Evolutionary conservation across 2,797 vertebrate genomes (phyloP).

Genomic region (Knipowitschia caucasica): DNA sequence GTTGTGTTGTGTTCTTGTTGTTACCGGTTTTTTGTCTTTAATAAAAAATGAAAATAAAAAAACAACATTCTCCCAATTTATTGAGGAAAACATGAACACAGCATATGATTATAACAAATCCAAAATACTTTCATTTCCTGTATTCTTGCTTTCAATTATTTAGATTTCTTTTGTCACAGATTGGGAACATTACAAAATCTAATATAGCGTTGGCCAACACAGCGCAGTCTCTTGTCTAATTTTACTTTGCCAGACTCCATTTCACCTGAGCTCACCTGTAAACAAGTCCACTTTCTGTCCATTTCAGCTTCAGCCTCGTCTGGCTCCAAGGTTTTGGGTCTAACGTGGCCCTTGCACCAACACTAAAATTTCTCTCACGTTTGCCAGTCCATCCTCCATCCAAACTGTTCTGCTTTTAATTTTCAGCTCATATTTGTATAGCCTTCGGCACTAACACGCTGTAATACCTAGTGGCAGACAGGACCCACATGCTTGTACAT

Average conservation of each 20-base stretch:
- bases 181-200: neutral
- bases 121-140: neutral
- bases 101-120: neutral
- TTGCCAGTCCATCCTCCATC: constrained; percentile 57
- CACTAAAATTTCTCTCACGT: constrained; percentile 65
- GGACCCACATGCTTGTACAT: constrained; percentile 60
- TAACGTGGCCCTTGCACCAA: constrained; percentile 27
- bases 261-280: neutral
- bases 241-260: neutral
- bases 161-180: neutral
- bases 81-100: neutral
- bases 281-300: neutral
- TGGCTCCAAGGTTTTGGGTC: constrained; percentile 38
- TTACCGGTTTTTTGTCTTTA: too few relatives aligned
- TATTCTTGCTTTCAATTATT: neutral
- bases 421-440: constrained; percentile 66
- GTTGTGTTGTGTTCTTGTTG: too few relatives aligned
- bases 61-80: neutral
- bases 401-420: constrained; percentile 66
- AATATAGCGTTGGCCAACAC: neutral
- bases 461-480: constrained; percentile 63
- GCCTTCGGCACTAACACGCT: constrained; percentile 61
- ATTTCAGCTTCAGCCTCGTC: neutral
- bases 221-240: neutral
- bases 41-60: neutral